Conservation (phyloP, 2,888 invertebrate genomes). For the Drosophila kuntzei region DNA sequence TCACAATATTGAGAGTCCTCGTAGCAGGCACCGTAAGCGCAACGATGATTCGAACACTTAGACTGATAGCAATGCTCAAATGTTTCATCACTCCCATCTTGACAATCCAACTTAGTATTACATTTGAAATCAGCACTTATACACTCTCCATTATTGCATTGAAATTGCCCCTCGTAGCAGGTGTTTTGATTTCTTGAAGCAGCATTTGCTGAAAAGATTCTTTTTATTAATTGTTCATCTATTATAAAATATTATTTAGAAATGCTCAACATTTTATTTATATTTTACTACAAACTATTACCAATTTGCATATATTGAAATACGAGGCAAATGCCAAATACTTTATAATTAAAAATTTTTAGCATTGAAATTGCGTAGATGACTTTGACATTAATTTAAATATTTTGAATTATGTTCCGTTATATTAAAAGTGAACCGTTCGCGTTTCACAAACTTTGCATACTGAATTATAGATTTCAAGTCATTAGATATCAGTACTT, state of each 20-base stretch:
- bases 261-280: background rate
- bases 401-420: background rate
- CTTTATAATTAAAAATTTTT: background rate
- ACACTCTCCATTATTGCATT: conserved; percentile 26
- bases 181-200: background rate
- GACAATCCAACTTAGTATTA: conserved; percentile 29
- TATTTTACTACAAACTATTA: background rate
- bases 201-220: background rate
- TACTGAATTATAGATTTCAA: background rate
- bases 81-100: conserved; percentile 44
- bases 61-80: conserved; percentile 19
- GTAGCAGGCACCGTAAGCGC: conserved; percentile 42
- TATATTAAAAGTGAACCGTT: conserved; percentile 11
- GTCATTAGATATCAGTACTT: background rate
- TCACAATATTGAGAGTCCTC: background rate
- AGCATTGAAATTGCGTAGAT: conserved; percentile 2
- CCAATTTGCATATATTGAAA: conserved; percentile 14
- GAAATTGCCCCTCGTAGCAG: conserved; percentile 9
- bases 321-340: conserved; percentile 7
- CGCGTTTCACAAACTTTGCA: background rate
- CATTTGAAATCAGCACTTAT: conserved; percentile 15
- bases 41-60: background rate
- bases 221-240: background rate
- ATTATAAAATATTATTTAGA: too few relatives aligned
- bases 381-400: background rate